Conservation (phyloP, 2,113 vertebrate genomes). For the Cromileptes altivelis region DNA sequence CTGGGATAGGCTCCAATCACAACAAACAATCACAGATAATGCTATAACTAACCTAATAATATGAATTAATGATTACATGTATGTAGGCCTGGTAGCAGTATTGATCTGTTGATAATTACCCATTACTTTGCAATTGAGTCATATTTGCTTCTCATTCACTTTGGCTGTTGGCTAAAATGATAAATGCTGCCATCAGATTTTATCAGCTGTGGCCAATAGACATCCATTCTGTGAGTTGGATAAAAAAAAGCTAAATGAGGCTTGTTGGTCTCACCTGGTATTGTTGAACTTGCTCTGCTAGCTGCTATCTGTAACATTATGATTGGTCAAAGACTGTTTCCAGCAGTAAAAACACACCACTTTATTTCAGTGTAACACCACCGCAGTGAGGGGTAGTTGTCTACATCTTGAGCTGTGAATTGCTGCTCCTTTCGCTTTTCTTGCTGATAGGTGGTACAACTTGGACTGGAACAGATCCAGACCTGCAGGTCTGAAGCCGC, state of each 20-base stretch:
- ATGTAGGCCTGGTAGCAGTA: not conserved
- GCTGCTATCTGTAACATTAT: not conserved
- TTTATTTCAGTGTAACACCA: not conserved
- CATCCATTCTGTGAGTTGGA: not conserved
- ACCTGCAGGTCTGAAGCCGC: slow-evolving; percentile 13
- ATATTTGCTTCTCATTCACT: not conserved
- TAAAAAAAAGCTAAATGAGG: not conserved
- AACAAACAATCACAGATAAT: too few relatives aligned
- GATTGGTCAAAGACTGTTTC: not conserved
- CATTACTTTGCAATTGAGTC: not conserved
- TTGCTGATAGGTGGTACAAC: slow-evolving; percentile 25
- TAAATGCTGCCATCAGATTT: not conserved
- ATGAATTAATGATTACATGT: not conserved
- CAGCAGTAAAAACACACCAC: not conserved
- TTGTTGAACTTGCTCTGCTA: not conserved
- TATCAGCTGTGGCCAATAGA: not conserved
- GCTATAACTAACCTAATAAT: not conserved
- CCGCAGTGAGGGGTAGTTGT: slow-evolving; percentile 4
- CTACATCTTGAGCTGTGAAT: slow-evolving; percentile 20
- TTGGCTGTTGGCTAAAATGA: not conserved
- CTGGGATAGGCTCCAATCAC: too few relatives aligned
- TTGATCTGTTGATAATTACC: not conserved
- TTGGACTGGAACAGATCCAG: slow-evolving; percentile 27
- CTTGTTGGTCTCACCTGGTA: not conserved
- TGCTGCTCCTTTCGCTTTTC: slow-evolving; percentile 11